Base-by-base conservation (phyloP, 1,140 invertebrate genomes). In the Drosophila lowei region DNA sequence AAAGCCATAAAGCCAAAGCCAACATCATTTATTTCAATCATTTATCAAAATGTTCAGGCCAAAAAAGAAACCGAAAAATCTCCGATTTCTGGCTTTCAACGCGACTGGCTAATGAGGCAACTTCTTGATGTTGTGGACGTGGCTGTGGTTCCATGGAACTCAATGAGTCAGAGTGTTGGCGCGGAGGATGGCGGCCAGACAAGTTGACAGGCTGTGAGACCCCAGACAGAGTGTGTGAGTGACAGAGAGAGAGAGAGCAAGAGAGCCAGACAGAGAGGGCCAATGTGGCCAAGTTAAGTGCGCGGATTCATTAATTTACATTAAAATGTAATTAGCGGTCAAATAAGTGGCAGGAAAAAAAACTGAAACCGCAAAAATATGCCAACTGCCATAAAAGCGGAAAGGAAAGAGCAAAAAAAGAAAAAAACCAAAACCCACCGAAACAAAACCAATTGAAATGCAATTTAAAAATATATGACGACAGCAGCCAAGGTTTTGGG, bases 301-400 rank as follows among this genome's bases (percentile, higher is more conserved):
- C 77, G 59, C 77, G 48, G 68, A 77, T 74, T 85, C 81, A 85
- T 85, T 85, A 85, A 85, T 85, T 86, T 81, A 86, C 81, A 85
- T 85, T 85, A 85, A 85, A 85, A 85, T 86, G 73, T 74, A 85
- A 85, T 85, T 85, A 85, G 80, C 68, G 73, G 77, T 77, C 72
- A 80, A 85, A 80, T 68, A 79, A 65, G 72, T 75, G 72, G 72
- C 72, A 75, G 53, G 53, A 63, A 66, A 56, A 56, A 77, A 71
- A 67, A 78, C 64, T 55, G 56, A 68, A 77, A 81, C 73, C 73
- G 67, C 73, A 81, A 80, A 77, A 81, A 80, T 76, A 47, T 54
- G 72, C 58, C 56, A 70, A 54, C 46, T 46, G 48, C 59, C 43
- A 72, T 47, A 55, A 72, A 49, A 56, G 30, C 23, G 30, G 42